Percentiles rank a stretch among this genome's conserved stretches.
Evolutionary conservation across 2,113 vertebrate species (phyloP).

Genomic region (Microtus richardsoni): DNA sequence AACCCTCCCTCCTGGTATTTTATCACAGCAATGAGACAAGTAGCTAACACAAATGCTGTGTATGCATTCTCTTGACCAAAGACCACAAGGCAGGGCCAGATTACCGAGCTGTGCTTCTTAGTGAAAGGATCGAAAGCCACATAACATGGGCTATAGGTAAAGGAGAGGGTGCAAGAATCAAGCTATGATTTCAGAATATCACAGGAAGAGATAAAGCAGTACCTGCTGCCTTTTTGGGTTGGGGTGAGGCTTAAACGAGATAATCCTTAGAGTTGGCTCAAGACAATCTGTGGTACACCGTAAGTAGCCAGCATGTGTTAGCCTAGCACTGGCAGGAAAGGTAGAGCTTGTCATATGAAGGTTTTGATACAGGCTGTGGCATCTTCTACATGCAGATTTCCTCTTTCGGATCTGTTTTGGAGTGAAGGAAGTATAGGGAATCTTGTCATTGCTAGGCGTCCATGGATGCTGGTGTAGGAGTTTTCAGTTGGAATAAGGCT

Average conservation of each 20-base stretch:
- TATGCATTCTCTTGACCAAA: constrained; percentile 28
- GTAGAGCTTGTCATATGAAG: neutral
- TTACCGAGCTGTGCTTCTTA: neutral
- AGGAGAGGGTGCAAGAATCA: neutral
- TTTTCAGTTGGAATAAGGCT: constrained; percentile 52
- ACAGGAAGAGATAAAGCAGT: neutral
- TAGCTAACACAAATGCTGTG: neutral
- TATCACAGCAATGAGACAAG: neutral
- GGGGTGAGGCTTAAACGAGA: neutral
- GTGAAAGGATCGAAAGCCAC: neutral
- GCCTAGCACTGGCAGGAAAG: neutral
- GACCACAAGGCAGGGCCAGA: neutral
- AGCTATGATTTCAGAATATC: neutral
- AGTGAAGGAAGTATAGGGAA: neutral
- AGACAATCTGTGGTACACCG: neutral
- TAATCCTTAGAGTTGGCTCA: neutral
- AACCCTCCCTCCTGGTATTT: neutral
- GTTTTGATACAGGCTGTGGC: neutral
- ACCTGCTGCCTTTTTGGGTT: neutral
- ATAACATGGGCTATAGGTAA: neutral
- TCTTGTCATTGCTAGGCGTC: neutral
- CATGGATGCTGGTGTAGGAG: neutral
- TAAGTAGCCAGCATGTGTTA: neutral
- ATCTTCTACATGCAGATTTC: neutral
- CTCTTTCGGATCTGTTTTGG: constrained; percentile 30